phyloP scores from a whole-genome alignment of 2,888 invertebrate species.

The Callosobruchus maculatus region DNA sequence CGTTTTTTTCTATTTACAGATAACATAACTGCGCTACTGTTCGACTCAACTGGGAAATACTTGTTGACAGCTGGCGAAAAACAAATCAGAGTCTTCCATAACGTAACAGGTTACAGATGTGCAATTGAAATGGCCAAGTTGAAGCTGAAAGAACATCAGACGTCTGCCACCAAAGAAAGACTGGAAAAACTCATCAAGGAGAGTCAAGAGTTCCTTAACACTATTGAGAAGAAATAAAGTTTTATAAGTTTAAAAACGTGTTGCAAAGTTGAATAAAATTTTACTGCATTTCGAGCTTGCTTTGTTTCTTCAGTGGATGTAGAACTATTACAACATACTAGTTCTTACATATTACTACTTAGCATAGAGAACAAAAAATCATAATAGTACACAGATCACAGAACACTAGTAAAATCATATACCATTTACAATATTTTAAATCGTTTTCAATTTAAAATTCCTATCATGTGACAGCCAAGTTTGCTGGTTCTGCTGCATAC shows the following conservation, averaged over 20 bases:
- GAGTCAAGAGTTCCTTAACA: constrained; percentile 46
- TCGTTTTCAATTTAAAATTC: too few relatives aligned
- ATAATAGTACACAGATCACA: too few relatives aligned
- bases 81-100: constrained; percentile 75
- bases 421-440: too few relatives aligned
- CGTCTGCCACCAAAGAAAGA: constrained; percentile 73
- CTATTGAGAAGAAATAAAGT: constrained; percentile 18
- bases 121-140: constrained; percentile 50
- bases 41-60: constrained; percentile 73
- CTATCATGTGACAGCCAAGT: too few relatives aligned
- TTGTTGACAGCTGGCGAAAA: constrained; percentile 72
- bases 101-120: constrained; percentile 64
- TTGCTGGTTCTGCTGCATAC: too few relatives aligned
- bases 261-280: neutral
- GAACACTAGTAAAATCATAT: too few relatives aligned
- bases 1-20: constrained; percentile 55
- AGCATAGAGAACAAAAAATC: too few relatives aligned
- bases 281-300: neutral
- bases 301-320: neutral
- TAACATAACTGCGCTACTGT: constrained; percentile 63
- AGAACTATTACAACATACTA: too few relatives aligned
- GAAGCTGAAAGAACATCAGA: constrained; percentile 58
- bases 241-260: neutral
- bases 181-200: constrained; percentile 66
- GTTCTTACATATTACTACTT: too few relatives aligned